These are phyloP conservation scores for Teleopsis dalmanni DNA, from an alignment of 1,140 invertebrate genomes.

Conservation along the genomic window DNA sequence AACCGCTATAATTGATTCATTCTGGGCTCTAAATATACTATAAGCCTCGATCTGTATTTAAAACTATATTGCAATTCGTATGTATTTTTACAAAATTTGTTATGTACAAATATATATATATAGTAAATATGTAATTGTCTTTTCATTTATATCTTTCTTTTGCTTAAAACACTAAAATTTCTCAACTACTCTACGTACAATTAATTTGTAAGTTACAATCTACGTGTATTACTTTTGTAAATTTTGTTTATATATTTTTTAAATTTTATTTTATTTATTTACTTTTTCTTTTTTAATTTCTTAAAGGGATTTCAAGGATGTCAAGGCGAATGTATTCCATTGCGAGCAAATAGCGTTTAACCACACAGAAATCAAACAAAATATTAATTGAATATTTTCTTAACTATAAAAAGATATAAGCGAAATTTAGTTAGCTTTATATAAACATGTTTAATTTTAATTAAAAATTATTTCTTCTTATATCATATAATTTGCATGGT, in stretches of 20 bases:
- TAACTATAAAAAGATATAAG: not conserved
- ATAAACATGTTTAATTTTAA: too few relatives aligned
- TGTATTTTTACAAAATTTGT: not conserved
- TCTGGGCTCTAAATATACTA: too few relatives aligned
- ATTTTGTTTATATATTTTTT: slow-evolving; percentile 9
- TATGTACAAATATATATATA: not conserved
- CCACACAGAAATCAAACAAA: slow-evolving; percentile 2
- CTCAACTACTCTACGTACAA: too few relatives aligned
- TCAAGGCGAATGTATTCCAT: slow-evolving; percentile 51
- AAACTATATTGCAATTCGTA: too few relatives aligned
- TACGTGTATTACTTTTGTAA: slow-evolving; percentile 13
- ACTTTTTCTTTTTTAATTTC: slow-evolving; percentile 19
- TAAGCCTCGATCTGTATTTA: too few relatives aligned
- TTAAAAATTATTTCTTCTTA: too few relatives aligned
- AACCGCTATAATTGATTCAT: too few relatives aligned
- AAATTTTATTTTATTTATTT: slow-evolving; percentile 11
- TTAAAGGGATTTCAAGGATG: slow-evolving; percentile 48
- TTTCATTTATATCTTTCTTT: not conserved
- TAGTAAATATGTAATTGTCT: not conserved
- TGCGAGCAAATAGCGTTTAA: slow-evolving; percentile 48
- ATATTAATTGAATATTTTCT: not conserved
- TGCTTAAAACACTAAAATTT: too few relatives aligned
- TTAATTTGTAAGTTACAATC: too few relatives aligned
- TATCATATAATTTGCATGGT: too few relatives aligned
- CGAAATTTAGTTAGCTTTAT: slow-evolving; percentile 9